Percentiles rank a stretch among this genome's conserved stretches.
Conservation (phyloP, 2,888 invertebrate species). For the Lampropteryx suffumata region DNA sequence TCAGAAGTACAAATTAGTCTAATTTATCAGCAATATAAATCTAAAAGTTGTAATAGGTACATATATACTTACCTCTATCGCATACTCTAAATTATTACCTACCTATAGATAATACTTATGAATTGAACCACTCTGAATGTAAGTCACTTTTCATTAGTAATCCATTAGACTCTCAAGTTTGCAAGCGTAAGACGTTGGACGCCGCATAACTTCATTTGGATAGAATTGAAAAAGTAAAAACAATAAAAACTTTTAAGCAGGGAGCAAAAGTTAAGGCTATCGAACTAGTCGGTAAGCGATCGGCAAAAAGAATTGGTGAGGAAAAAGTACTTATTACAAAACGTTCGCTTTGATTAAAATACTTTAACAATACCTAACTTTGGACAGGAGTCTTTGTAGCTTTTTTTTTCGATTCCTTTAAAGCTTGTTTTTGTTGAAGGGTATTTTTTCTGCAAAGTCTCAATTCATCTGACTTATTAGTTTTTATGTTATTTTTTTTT, state of each 20-base stretch:
- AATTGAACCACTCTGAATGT: too few species aligned
- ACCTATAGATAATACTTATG: too few species aligned
- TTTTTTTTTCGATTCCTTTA: constrained; percentile 7
- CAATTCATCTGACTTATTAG: neutral
- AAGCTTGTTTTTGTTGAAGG: constrained; percentile 1
- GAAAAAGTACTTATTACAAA: constrained; percentile 50
- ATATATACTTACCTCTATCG: too few species aligned
- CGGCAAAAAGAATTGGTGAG: constrained; percentile 42
- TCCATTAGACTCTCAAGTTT: neutral
- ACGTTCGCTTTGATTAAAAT: constrained; percentile 48
- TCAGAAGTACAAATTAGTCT: too few species aligned
- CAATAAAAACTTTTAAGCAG: constrained; percentile 48
- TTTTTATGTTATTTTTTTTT: neutral
- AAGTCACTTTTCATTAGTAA: constrained; percentile 1
- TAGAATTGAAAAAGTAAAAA: constrained; percentile 48
- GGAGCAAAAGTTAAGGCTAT: constrained; percentile 51
- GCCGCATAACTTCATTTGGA: constrained; percentile 40
- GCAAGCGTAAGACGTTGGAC: constrained; percentile 1
- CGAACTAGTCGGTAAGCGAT: constrained; percentile 36
- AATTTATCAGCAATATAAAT: neutral
- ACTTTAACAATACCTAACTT: constrained; percentile 30
- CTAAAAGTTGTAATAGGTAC: too few species aligned
- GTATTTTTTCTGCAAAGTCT: neutral
- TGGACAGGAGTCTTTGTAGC: constrained; percentile 14
- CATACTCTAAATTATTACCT: too few species aligned